phyloP scores from a whole-genome alignment of 2,113 vertebrate genomes.

The Engystomops pustulosus region DNA sequence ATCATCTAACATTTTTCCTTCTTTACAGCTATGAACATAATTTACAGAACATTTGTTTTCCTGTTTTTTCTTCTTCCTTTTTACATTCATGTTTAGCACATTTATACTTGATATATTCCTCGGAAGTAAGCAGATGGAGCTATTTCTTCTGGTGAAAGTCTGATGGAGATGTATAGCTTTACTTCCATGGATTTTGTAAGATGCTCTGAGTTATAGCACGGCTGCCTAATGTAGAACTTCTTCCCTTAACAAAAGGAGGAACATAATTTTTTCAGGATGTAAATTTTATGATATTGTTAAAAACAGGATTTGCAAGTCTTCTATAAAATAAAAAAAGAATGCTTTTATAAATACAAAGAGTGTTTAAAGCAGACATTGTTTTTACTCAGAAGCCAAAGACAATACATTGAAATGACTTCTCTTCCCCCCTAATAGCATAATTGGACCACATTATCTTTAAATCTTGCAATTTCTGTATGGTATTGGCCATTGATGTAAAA shows the following conservation, averaged over 20 bases:
- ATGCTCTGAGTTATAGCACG: constrained; percentile 37
- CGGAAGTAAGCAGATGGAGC: constrained; percentile 69
- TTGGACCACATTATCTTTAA: not conserved
- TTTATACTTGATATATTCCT: constrained; percentile 70
- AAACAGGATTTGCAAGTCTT: constrained; percentile 18
- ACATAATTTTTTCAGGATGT: not conserved
- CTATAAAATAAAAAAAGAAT: not conserved
- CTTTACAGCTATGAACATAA: constrained; percentile 8
- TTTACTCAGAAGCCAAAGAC: not conserved
- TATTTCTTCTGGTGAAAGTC: constrained; percentile 68
- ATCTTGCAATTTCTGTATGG: not conserved
- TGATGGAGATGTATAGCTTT: constrained; percentile 64
- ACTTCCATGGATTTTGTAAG: not conserved
- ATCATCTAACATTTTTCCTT: constrained; percentile 6
- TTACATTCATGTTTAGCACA: constrained; percentile 67
- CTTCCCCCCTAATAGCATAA: not conserved
- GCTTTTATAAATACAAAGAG: not conserved
- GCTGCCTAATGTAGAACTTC: not conserved
- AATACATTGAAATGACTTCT: not conserved
- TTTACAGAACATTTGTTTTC: constrained; percentile 61
- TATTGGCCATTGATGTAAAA: no score
- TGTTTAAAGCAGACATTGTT: not conserved
- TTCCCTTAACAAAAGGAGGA: not conserved
- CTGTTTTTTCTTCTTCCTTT: constrained; percentile 61
- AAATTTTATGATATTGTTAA: constrained; percentile 19